phyloP scores from a whole-genome alignment of 2,113 vertebrate species.

The Eretmochelys imbricata region DNA sequence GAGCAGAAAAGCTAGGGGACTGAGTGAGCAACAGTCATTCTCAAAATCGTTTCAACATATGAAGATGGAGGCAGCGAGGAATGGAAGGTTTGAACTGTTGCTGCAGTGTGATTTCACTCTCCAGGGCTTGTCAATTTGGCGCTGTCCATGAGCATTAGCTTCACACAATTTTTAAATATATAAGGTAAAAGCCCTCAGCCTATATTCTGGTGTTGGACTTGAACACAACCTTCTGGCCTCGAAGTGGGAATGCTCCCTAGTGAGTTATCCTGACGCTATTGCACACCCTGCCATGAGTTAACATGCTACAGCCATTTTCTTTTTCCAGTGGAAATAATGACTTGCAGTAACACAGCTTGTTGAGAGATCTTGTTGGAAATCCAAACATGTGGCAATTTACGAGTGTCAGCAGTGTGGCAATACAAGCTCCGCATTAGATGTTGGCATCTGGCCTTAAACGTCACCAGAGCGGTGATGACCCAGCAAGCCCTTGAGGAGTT shows the following conservation, averaged over 20 bases:
- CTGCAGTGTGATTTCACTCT: neutral
- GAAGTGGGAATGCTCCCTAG: conserved; percentile 55
- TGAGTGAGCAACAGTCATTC: neutral
- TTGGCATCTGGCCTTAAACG: conserved; percentile 71
- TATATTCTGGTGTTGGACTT: conserved; percentile 46
- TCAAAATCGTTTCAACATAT: neutral
- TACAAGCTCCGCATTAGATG: conserved; percentile 61
- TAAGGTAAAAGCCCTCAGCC: neutral
- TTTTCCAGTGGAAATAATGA: conserved; percentile 66
- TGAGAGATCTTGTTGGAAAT: conserved; percentile 72
- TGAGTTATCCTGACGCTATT: conserved; percentile 44
- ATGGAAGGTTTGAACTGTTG: neutral
- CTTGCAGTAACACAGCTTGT: conserved; percentile 71
- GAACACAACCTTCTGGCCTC: conserved; percentile 39
- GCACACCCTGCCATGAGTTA: conserved; percentile 61
- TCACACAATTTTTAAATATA: neutral
- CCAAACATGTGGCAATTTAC: conserved; percentile 77
- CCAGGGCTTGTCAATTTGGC: neutral
- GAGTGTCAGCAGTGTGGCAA: conserved; percentile 73
- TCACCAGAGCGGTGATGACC: conserved; percentile 61
- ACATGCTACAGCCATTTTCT: conserved; percentile 53
- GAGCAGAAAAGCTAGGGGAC: neutral
- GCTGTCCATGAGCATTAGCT: neutral
- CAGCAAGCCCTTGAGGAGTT: conserved; percentile 33
- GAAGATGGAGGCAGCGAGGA: neutral